Conservation (phyloP, 1,140 invertebrate species). For the Harpegnathos saltator region DNA sequence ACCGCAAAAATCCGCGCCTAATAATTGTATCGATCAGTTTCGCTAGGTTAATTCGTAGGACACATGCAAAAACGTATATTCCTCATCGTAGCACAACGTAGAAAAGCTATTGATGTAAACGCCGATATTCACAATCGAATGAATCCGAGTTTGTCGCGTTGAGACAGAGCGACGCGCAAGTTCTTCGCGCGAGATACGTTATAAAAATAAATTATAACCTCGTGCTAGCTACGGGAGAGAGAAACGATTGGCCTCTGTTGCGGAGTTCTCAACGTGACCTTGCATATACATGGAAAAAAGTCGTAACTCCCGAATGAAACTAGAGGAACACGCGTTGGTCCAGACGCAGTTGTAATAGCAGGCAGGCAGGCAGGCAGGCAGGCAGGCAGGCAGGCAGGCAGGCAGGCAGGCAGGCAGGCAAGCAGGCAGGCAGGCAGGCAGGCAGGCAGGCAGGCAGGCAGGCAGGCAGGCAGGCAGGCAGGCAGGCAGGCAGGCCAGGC, state of each 20-base stretch:
- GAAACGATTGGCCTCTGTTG: background rate
- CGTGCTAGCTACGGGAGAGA: slow-evolving; percentile 9
- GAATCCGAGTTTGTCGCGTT: slow-evolving; percentile 2
- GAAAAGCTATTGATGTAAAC: background rate
- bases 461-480: too few species aligned
- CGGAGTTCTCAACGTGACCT: background rate
- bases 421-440: too few species aligned
- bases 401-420: too few species aligned
- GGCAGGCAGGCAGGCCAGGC: too few species aligned
- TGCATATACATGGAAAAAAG: slow-evolving; percentile 23
- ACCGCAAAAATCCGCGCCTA: too few species aligned
- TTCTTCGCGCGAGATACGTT: slow-evolving; percentile 8
- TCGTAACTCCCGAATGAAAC: background rate
- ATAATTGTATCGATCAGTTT: background rate
- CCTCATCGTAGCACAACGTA: background rate
- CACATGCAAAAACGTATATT: background rate
- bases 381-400: too few species aligned
- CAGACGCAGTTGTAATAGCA: background rate
- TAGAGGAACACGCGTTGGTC: background rate
- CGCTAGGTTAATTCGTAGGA: background rate
- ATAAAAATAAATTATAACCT: slow-evolving; percentile 46
- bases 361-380: too few species aligned
- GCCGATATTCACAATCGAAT: slow-evolving; percentile 2
- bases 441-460: too few species aligned
- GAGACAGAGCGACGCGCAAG: background rate